Conservation (phyloP, 2,797 vertebrate species). For the Agapornis canus region DNA sequence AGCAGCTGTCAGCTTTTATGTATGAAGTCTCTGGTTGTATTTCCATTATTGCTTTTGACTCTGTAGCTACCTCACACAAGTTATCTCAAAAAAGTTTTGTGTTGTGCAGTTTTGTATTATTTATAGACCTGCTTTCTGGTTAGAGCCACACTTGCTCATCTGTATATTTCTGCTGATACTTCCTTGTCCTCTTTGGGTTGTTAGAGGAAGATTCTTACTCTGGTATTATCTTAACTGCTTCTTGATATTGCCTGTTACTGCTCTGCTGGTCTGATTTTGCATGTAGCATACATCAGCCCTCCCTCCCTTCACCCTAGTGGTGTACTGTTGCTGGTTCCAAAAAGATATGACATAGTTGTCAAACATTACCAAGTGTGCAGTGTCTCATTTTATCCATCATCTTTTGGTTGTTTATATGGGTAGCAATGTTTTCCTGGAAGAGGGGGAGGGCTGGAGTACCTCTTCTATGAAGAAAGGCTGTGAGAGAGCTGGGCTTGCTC, state of each 20-base stretch:
- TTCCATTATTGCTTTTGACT: background rate
- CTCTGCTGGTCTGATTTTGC: background rate
- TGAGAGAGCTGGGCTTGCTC: background rate
- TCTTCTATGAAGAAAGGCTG: background rate
- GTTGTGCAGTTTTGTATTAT: background rate
- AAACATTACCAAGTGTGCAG: background rate
- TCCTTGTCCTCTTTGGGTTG: background rate
- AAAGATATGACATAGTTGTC: background rate
- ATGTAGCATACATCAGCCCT: background rate
- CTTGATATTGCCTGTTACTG: fast-evolving
- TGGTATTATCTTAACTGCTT: background rate
- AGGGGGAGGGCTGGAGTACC: background rate
- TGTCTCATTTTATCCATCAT: background rate
- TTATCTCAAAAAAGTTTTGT: background rate
- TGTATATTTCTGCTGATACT: background rate
- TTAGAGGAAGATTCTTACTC: background rate
- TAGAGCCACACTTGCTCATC: background rate
- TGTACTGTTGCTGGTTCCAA: background rate
- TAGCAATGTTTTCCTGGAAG: background rate
- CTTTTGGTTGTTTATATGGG: background rate
- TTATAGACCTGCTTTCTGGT: background rate
- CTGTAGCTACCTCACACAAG: background rate
- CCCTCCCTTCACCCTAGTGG: background rate
- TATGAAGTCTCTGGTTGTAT: background rate
- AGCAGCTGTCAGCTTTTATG: background rate